These are phyloP conservation scores for Zosterops pallidus DNA, from an alignment of 2,113 vertebrate genomes.

Conservation along the genomic window DNA sequence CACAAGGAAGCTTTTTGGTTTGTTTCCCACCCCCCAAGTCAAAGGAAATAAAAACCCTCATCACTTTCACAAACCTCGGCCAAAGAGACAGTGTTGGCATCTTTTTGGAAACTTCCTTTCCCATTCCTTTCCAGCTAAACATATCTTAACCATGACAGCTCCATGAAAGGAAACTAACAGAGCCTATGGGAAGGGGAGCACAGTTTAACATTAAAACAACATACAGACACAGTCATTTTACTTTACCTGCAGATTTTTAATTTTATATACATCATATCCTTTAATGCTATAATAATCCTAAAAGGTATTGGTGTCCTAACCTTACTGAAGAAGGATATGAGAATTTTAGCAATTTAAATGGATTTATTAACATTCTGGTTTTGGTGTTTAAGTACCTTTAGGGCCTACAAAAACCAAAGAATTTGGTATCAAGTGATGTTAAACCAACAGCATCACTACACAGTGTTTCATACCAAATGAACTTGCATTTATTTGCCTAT, in stretches of 20 bases:
- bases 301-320: background rate
- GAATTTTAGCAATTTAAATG: background rate
- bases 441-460: background rate
- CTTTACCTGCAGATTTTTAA: background rate
- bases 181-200: background rate
- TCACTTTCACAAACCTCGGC: background rate
- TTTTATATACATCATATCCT: background rate
- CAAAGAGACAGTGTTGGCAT: constrained; percentile 2
- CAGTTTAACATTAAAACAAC: constrained; percentile 2
- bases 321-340: background rate
- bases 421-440: background rate
- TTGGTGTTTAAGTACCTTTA: background rate
- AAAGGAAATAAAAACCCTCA: constrained; percentile 34
- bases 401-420: background rate
- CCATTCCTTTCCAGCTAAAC: background rate
- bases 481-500: background rate
- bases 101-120: constrained; percentile 25
- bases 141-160: background rate
- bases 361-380: background rate
- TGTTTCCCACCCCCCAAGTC: background rate
- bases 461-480: background rate
- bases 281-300: background rate
- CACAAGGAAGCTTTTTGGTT: background rate
- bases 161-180: background rate
- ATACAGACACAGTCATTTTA: background rate